Evolutionary conservation across 2,797 vertebrate genomes (phyloP), one percentile per base, ranked within the genome.

Genomic region (Typhlichthys eigenmanni): DNA sequence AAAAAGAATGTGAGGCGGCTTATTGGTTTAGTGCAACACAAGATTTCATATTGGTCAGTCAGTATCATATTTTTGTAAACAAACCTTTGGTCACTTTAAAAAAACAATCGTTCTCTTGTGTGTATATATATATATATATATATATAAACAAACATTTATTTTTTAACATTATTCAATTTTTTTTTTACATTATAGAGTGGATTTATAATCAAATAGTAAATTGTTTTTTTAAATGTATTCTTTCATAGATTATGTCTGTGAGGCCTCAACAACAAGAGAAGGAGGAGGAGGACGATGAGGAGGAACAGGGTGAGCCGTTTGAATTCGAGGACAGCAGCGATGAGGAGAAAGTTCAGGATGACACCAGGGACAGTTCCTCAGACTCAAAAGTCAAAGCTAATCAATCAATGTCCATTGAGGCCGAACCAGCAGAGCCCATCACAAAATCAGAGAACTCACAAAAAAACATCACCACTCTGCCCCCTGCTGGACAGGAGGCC

Each of bases 301-400:
- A 92, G 55, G 90, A 91, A 66, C 81, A 89, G 47, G 84, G 86
- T 24, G 86, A 92, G 64, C 78, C 58, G 64, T 85, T 88, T 78
- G 68, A 67, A 13, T 91, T 87, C 74, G 85, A 88, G 0, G 88
- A 92, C 78, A 86, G 81, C 53, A 5, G 60, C 0, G 87, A 89
- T 10, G 88, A 88, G 7, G 82, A 84, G 51, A 82, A 78, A 55
- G 48, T 5, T 17, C 50, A 50, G 56, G 71, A 65, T 53, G 63
- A 71, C 11, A 3, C 38, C 9, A 74, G 70, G 66, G 51, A 56
- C 1, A 47, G 45, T 29, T 1, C 10, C 62, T 38, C 57, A 2
- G 64, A 71, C 8, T 4, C 57, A 16, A 24, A 24, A 24, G 49
- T 13, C 5, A 13, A 13, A 11, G 57, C 64, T n/a, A 77, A 19